A percentile compares a stretch with the other conserved stretches of the same genome.
Conservation (phyloP, 2,113 vertebrate genomes). For the Prionailurus viverrinus region DNA sequence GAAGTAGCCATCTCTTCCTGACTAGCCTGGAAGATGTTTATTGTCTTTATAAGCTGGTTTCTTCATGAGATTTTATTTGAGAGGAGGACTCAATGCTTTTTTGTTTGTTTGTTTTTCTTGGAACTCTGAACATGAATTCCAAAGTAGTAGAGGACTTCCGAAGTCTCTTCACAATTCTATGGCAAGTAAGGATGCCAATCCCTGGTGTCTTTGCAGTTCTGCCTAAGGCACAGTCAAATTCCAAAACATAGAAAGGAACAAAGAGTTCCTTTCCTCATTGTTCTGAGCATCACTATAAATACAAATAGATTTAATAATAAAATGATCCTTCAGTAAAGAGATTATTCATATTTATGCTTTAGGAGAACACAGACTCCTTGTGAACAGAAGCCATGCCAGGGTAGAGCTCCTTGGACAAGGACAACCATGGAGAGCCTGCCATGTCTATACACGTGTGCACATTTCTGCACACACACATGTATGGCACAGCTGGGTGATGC, state of each 20-base stretch:
- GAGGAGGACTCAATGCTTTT: background rate
- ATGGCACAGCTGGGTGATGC: background rate
- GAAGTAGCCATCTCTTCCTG: background rate
- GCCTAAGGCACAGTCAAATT: background rate
- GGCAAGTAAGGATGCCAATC: background rate
- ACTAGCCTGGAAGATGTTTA: background rate
- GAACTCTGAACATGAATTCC: background rate
- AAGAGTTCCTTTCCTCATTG: background rate
- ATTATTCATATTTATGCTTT: background rate
- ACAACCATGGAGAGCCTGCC: background rate
- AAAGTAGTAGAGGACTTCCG: background rate
- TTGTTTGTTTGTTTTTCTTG: background rate
- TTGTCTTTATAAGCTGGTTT: background rate
- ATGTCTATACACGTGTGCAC: accelerated
- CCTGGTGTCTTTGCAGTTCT: background rate
- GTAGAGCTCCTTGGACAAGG: background rate
- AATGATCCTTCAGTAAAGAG: background rate
- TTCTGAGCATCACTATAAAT: background rate
- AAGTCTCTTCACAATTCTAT: background rate
- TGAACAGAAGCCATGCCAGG: background rate
- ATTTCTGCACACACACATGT: background rate
- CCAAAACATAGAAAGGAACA: background rate
- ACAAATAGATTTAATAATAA: background rate
- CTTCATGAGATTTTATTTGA: background rate
- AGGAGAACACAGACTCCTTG: background rate